phyloP scores from a whole-genome alignment of 2,797 vertebrate species.

The Micropoecilia bifurca region DNA sequence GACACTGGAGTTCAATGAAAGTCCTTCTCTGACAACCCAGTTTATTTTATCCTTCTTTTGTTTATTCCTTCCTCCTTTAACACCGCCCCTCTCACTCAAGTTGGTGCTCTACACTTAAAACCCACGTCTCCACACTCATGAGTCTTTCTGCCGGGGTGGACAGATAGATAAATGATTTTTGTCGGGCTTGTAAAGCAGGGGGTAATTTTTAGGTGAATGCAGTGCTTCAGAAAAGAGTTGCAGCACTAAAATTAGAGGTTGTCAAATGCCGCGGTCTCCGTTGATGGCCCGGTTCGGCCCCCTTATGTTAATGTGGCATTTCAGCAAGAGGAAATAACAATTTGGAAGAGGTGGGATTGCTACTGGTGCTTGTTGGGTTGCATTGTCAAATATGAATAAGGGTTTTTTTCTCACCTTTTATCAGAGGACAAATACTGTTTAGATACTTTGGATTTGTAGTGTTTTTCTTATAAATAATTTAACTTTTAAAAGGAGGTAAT shows the following conservation, averaged over 20 bases:
- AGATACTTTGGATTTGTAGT: neutral
- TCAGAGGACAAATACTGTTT: constrained; percentile 12
- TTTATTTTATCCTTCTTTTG: constrained; percentile 4
- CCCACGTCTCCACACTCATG: constrained; percentile 8
- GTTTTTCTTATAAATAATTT: neutral
- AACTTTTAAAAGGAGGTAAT: constrained; percentile 1
- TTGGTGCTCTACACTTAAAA: neutral
- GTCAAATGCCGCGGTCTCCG: constrained; percentile 75
- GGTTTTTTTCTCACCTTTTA: constrained; percentile 17
- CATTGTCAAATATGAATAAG: constrained; percentile 43
- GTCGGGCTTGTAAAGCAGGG: constrained; percentile 62
- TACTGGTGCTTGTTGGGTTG: constrained; percentile 34
- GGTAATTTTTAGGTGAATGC: constrained; percentile 77
- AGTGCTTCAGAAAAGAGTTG: constrained; percentile 67
- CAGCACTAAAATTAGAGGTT: constrained; percentile 76
- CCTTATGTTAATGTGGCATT: constrained; percentile 86
- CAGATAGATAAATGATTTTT: constrained; percentile 77
- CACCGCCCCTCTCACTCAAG: neutral
- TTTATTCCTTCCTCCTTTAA: constrained; percentile 22
- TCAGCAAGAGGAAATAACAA: constrained; percentile 71
- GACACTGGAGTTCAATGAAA: constrained; percentile 13
- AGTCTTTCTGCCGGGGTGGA: constrained; percentile 62
- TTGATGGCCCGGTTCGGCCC: constrained; percentile 72
- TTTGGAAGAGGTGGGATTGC: constrained; percentile 39
- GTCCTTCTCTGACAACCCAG: neutral